These are phyloP conservation scores for Parapristionchus giblindavisi DNA, from an alignment of 2,888 invertebrate genomes.

Conservation along the genomic window DNA sequence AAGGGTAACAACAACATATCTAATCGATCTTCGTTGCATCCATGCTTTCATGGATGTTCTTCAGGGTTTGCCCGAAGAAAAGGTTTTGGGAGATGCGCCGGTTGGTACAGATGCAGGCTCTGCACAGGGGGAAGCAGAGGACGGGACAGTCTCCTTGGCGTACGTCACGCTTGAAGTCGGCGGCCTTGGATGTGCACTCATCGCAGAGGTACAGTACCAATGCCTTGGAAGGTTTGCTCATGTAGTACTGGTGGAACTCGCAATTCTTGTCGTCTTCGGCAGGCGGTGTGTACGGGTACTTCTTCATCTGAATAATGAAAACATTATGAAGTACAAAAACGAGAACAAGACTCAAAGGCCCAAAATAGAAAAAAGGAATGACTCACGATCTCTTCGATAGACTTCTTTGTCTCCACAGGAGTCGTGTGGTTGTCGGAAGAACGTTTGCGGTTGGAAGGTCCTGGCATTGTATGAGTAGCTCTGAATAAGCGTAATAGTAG, in stretches of 20 bases:
- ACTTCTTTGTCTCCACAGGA: not conserved
- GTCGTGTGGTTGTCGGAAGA: not conserved
- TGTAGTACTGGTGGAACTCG: not conserved
- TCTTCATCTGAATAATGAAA: not conserved
- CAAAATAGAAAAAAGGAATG: not conserved
- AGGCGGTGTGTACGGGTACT: not conserved
- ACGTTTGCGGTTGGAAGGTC: not conserved
- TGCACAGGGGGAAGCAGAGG: not conserved
- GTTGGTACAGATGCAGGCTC: not conserved
- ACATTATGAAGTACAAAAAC: too few relatives aligned
- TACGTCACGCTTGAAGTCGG: not conserved
- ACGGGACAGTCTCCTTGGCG: not conserved
- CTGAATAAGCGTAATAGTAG: not conserved
- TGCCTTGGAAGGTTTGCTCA: not conserved
- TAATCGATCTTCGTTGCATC: not conserved
- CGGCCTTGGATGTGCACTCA: not conserved
- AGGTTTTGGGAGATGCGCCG: not conserved
- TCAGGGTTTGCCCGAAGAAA: not conserved
- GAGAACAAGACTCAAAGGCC: not conserved
- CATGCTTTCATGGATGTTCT: not conserved
- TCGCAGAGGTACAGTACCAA: not conserved
- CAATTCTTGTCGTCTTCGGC: not conserved
- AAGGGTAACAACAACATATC: too few relatives aligned
- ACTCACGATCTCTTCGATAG: slow-evolving; percentile 1
- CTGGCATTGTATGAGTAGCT: not conserved